Evolutionary conservation across 1,140 invertebrate species (phyloP).

Genomic region (Caenorhabditis inopinata): DNA sequence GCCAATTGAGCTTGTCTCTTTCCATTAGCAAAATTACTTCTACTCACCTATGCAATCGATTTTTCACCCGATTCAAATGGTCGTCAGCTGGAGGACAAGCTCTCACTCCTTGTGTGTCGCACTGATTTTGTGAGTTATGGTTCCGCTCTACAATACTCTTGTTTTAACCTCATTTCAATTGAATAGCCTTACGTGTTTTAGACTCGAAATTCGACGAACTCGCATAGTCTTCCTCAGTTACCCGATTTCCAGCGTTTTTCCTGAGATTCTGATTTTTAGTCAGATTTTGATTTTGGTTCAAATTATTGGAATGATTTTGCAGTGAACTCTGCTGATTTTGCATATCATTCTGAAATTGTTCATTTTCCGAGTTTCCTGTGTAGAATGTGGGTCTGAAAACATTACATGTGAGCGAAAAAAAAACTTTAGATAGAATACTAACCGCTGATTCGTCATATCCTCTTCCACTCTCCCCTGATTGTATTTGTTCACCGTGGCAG

Average conservation of each 20-base stretch:
- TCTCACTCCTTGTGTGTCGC: neutral
- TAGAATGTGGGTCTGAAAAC: conserved; percentile 20
- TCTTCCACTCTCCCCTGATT: conserved; percentile 6
- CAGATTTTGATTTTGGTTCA: neutral
- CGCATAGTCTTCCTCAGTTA: conserved; percentile 13
- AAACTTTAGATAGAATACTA: neutral
- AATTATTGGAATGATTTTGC: neutral
- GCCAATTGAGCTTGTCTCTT: conserved; percentile 1
- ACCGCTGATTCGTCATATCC: conserved; percentile 8
- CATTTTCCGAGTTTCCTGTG: neutral
- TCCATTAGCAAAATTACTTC: conserved; percentile 20
- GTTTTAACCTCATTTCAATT: neutral
- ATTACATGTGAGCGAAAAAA: neutral
- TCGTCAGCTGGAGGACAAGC: neutral
- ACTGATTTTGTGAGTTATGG: neutral
- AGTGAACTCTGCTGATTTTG: neutral
- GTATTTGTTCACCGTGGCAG: neutral
- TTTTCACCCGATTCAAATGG: conserved; percentile 27
- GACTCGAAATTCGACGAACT: conserved; percentile 14
- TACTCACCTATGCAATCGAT: conserved; percentile 26
- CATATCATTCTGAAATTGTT: neutral
- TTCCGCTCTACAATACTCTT: neutral
- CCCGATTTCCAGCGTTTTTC: neutral
- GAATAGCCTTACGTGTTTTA: conserved; percentile 10
- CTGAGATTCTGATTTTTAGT: conserved; percentile 10